These are phyloP conservation scores for Poecilobothrus nobilitatus DNA, from an alignment of 2,888 invertebrate genomes.

Conservation along the genomic window DNA sequence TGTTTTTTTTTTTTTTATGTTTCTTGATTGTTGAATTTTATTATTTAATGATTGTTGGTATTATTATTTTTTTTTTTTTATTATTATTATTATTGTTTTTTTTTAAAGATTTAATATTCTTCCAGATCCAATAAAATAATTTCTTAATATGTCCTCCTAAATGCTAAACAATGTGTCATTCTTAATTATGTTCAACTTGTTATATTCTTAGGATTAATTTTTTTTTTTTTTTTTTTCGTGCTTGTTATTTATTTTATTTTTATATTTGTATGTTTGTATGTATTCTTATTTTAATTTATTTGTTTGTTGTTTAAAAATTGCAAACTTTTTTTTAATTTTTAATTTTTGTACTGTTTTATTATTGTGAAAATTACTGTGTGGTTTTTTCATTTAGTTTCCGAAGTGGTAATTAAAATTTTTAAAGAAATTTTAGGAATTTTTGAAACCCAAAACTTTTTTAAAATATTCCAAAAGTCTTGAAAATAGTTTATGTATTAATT, in stretches of 20 bases:
- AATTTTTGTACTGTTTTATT: too few relatives aligned
- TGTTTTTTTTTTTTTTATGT: background rate
- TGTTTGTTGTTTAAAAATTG: constrained; percentile 1
- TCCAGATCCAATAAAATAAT: constrained; percentile 6
- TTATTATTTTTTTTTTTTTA: background rate
- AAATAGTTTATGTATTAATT: too few relatives aligned
- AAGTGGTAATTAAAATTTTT: too few relatives aligned
- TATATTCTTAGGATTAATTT: background rate
- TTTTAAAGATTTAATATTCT: background rate
- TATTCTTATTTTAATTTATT: background rate
- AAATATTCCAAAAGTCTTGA: too few relatives aligned
- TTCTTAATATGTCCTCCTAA: constrained; percentile 6
- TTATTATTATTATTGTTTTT: background rate
- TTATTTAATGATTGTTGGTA: background rate
- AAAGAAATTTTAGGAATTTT: too few relatives aligned
- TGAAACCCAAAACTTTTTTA: too few relatives aligned
- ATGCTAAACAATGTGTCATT: constrained; percentile 6
- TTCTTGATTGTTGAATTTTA: background rate
- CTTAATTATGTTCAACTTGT: constrained; percentile 6
- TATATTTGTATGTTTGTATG: background rate
- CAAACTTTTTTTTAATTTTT: background rate
- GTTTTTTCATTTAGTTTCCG: too few relatives aligned
- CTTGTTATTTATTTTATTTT: background rate
- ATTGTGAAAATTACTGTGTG: too few relatives aligned
- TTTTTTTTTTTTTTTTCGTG: background rate